A percentile compares a stretch with the other conserved stretches of the same genome.
Conservation (phyloP, 1,140 invertebrate genomes). For the Spodoptera litura region DNA sequence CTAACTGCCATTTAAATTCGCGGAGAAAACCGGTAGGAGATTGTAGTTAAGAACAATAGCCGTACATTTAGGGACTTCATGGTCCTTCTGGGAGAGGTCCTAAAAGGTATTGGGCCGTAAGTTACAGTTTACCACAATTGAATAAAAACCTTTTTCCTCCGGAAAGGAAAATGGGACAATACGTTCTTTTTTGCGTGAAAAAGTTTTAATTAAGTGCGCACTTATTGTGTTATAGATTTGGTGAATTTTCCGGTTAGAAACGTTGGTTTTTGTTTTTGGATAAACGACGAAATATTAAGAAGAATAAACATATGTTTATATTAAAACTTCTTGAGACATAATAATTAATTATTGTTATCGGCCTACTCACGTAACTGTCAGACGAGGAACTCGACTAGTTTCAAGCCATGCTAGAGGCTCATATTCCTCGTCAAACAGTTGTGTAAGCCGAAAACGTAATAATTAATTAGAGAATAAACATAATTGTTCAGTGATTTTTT, state of each 20-base stretch:
- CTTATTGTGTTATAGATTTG: too few species aligned
- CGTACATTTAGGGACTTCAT: background rate
- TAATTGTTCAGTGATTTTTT: too few species aligned
- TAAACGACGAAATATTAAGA: background rate
- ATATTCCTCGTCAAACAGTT: too few species aligned
- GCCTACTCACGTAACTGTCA: too few species aligned
- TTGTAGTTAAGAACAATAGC: background rate
- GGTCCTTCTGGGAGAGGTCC: constrained; percentile 4
- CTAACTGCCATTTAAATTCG: background rate
- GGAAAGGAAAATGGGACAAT: background rate
- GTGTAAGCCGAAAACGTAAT: too few species aligned
- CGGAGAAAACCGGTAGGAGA: background rate
- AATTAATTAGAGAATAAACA: too few species aligned
- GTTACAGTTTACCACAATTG: constrained; percentile 13
- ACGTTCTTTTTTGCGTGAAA: background rate
- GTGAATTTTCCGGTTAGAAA: too few species aligned
- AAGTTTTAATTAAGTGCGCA: background rate
- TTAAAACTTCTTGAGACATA: too few species aligned
- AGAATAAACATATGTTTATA: too few species aligned
- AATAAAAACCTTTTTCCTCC: constrained; percentile 12
- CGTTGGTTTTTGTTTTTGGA: background rate
- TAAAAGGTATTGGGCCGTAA: constrained; percentile 3
- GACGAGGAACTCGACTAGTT: too few species aligned
- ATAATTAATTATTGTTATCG: too few species aligned
- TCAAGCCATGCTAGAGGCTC: too few species aligned